Conservation (phyloP, 2,888 invertebrate genomes). For the Hirtodrosophila alboralis region DNA sequence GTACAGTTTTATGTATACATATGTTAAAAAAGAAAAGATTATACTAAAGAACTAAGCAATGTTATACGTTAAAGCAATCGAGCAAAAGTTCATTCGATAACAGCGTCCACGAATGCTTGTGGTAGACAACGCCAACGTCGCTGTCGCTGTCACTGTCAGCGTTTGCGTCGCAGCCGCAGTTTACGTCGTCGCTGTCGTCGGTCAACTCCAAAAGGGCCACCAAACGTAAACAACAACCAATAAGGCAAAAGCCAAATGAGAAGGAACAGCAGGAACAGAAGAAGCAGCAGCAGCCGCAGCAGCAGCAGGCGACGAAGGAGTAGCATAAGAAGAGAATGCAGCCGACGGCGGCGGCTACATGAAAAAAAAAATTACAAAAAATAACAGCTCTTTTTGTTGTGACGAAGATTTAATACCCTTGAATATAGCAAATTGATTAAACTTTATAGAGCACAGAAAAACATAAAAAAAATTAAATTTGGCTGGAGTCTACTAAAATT, state of each 20-base stretch:
- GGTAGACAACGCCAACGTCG: slow-evolving; percentile 28
- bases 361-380: slow-evolving; percentile 41
- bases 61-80: slow-evolving; percentile 27
- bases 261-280: slow-evolving; percentile 23
- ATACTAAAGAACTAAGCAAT: slow-evolving; percentile 15
- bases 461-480: no score
- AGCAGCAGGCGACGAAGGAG: slow-evolving; percentile 16
- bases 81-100: slow-evolving; percentile 52
- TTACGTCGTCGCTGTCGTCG: slow-evolving; percentile 37
- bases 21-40: no score
- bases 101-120: slow-evolving; percentile 36
- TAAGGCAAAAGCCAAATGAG: slow-evolving; percentile 35
- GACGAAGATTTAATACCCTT: slow-evolving; percentile 39
- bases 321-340: slow-evolving; percentile 39
- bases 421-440: not conserved
- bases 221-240: slow-evolving; percentile 68
- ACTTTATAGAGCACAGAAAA: no score
- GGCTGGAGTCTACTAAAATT: no score
- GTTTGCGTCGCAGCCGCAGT: slow-evolving; percentile 16
- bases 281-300: slow-evolving; percentile 19
- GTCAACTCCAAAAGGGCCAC: slow-evolving; percentile 60
- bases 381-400: not conserved
- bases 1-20: not conserved
- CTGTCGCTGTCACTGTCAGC: slow-evolving; percentile 16
- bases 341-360: slow-evolving; percentile 55